phyloP scores from a whole-genome alignment of 2,113 vertebrate genomes.

The Syngnathus scovelli region DNA sequence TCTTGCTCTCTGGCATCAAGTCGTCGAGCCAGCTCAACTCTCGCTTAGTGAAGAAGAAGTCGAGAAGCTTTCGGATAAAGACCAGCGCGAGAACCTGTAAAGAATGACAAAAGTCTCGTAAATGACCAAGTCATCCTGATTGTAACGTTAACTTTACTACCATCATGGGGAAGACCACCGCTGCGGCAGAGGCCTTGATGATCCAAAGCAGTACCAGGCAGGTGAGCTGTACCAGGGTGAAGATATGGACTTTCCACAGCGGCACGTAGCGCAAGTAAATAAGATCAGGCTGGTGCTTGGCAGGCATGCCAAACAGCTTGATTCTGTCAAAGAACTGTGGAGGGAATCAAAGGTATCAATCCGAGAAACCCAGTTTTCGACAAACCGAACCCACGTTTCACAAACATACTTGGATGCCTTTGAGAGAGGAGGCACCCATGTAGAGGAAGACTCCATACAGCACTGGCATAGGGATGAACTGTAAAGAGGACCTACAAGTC shows the following conservation, averaged over 20 bases:
- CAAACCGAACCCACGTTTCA: neutral
- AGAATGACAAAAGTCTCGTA: neutral
- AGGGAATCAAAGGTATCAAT: neutral
- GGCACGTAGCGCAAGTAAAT: slow-evolving; percentile 93
- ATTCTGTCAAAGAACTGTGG: slow-evolving; percentile 92
- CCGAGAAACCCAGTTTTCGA: neutral
- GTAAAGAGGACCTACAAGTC: slow-evolving; percentile 23
- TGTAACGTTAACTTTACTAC: slow-evolving; percentile 57
- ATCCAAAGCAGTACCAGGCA: slow-evolving; percentile 89
- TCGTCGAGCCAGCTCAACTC: slow-evolving; percentile 95
- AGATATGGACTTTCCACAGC: slow-evolving; percentile 91
- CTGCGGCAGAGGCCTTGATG: slow-evolving; percentile 87
- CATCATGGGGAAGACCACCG: slow-evolving; percentile 96
- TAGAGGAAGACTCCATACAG: slow-evolving; percentile 95
- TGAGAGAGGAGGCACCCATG: slow-evolving; percentile 93
- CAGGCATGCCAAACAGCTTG: slow-evolving; percentile 91
- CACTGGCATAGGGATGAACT: slow-evolving; percentile 98
- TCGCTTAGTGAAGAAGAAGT: slow-evolving; percentile 88
- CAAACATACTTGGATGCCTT: slow-evolving; percentile 88
- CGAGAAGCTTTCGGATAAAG: slow-evolving; percentile 88
- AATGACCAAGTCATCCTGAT: neutral
- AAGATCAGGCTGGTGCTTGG: slow-evolving; percentile 90
- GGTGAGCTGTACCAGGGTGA: slow-evolving; percentile 89
- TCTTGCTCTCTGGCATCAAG: slow-evolving; percentile 94
- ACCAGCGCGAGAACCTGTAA: slow-evolving; percentile 87